Evolutionary conservation across 1,140 invertebrate species (phyloP).

Genomic region (Panagrolaimus sp.): DNA sequence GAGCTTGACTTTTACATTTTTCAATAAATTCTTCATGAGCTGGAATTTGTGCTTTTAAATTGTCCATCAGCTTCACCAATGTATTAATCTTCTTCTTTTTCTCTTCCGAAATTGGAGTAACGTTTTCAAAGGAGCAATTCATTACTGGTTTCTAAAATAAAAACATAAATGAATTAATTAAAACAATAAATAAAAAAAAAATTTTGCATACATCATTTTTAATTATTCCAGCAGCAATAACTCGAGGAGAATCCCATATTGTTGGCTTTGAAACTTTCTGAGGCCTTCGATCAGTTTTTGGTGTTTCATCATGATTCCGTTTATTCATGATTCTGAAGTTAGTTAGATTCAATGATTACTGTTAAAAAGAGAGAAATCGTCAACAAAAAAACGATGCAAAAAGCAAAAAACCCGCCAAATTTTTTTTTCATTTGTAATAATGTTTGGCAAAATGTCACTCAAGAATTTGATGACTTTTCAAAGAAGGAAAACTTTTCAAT

Average conservation of each 20-base stretch:
- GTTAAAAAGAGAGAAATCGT: too few relatives aligned
- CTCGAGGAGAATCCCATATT: background rate
- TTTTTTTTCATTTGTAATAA: too few relatives aligned
- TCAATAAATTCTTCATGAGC: too few relatives aligned
- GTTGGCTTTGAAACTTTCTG: background rate
- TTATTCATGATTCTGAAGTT: constrained; percentile 9
- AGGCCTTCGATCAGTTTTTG: background rate
- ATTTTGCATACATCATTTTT: background rate
- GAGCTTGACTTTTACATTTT: too few relatives aligned
- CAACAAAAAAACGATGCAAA: background rate
- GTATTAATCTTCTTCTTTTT: too few relatives aligned
- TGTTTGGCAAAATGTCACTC: constrained; percentile 1
- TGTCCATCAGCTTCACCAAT: too few relatives aligned
- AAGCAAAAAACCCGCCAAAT: background rate
- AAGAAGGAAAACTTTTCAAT: background rate
- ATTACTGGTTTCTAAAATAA: constrained; percentile 2
- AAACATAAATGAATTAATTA: too few relatives aligned
- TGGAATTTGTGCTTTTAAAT: too few relatives aligned
- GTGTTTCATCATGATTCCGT: background rate
- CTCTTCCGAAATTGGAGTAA: too few relatives aligned
- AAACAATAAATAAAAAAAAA: background rate
- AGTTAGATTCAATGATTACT: too few relatives aligned
- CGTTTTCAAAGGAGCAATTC: background rate
- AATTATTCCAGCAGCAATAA: background rate
- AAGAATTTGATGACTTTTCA: constrained; percentile 9